Conservation (phyloP, 2,797 vertebrate species). For the Salmo trutta region DNA sequence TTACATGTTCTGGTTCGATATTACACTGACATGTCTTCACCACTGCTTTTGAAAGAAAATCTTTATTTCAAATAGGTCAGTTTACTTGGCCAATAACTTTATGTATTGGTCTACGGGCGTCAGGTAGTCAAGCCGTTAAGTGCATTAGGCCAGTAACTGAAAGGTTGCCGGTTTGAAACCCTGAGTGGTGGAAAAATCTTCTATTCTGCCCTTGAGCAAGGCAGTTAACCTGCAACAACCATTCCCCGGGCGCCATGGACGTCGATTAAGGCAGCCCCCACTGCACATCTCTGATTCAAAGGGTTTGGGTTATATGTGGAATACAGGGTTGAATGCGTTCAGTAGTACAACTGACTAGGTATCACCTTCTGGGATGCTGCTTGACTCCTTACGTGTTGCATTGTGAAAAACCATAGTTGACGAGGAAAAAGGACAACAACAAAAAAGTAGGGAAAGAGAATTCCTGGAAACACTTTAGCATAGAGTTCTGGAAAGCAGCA, state of each 20-base stretch:
- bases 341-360: too few species aligned
- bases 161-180: too few species aligned
- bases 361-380: too few species aligned
- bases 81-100: constrained; percentile 55
- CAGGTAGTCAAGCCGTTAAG: constrained; percentile 29
- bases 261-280: too few species aligned
- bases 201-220: too few species aligned
- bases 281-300: too few species aligned
- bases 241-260: too few species aligned
- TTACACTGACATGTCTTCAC: constrained; percentile 65
- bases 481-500: constrained; percentile 52
- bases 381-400: constrained; percentile 26
- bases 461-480: constrained; percentile 53
- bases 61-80: constrained; percentile 43
- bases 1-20: constrained; percentile 52
- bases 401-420: constrained; percentile 59
- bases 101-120: constrained; percentile 31
- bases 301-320: too few species aligned
- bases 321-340: too few species aligned
- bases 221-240: too few species aligned
- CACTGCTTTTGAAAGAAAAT: constrained; percentile 65
- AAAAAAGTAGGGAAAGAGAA: constrained; percentile 71
- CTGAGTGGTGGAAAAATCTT: too few species aligned
- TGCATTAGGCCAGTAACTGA: too few species aligned
- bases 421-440: constrained; percentile 60